Conservation (phyloP, 1,140 invertebrate species). For the Dermatophagoides farinae region DNA sequence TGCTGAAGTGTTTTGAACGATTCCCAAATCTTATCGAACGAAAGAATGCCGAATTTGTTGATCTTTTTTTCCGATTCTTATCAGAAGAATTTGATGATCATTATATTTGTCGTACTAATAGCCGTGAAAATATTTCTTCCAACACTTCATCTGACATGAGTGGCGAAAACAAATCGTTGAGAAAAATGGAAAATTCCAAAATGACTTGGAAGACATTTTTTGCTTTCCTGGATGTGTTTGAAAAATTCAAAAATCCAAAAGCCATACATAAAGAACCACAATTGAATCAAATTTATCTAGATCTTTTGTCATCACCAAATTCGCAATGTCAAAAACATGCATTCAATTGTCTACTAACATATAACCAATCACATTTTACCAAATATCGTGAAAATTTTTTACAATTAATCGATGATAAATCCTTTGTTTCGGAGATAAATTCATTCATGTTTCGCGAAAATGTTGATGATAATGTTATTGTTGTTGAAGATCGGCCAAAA, state of each 20-base stretch:
- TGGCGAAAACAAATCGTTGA: constrained; percentile 8
- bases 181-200: constrained; percentile 11
- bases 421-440: constrained; percentile 55
- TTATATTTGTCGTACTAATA: constrained; percentile 18
- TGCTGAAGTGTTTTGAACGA: constrained; percentile 53
- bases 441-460: constrained; percentile 43
- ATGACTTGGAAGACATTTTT: constrained; percentile 8
- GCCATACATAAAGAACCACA: constrained; percentile 44
- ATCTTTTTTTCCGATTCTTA: constrained; percentile 55
- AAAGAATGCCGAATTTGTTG: constrained; percentile 52
- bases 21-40: constrained; percentile 50
- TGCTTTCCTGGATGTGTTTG: constrained; percentile 36
- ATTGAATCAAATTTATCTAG: constrained; percentile 22
- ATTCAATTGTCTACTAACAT: constrained; percentile 59
- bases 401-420: constrained; percentile 60
- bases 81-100: constrained; percentile 29
- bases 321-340: constrained; percentile 55
- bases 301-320: constrained; percentile 52
- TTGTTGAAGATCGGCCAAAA: constrained; percentile 44
- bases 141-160: neutral
- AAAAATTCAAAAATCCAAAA: constrained; percentile 55
- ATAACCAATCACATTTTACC: constrained; percentile 49
- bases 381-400: constrained; percentile 54
- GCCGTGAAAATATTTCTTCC: constrained; percentile 22
- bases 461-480: constrained; percentile 39